These are phyloP conservation scores for Trichonephila inaurata DNA, from an alignment of 1,140 invertebrate genomes.

Conservation along the genomic window DNA sequence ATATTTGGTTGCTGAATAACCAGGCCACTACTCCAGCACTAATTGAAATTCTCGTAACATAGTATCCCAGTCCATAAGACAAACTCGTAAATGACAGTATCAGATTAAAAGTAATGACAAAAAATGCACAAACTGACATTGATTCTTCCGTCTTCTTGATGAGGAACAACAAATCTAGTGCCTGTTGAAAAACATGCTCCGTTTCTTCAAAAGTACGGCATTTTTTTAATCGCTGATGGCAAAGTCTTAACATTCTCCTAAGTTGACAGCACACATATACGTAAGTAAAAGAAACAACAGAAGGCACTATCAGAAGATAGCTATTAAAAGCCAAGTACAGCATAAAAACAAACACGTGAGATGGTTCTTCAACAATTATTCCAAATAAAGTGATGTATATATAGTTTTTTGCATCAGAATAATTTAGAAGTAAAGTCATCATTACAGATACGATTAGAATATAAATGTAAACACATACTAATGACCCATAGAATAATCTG, in stretches of 20 bases:
- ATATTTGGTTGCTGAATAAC: background rate
- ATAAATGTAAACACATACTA: background rate
- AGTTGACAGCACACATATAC: constrained; percentile 25
- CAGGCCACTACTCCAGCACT: constrained; percentile 8
- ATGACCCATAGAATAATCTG: background rate
- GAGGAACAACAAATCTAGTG: background rate
- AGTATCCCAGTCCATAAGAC: constrained; percentile 53
- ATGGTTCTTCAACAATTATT: background rate
- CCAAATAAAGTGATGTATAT: constrained; percentile 29
- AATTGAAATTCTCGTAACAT: background rate
- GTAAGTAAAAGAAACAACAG: background rate
- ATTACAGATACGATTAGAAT: background rate
- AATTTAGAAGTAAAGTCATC: background rate
- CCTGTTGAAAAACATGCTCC: background rate
- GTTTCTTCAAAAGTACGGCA: background rate
- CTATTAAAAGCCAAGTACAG: constrained; percentile 25
- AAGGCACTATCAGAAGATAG: constrained; percentile 38
- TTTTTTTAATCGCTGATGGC: background rate
- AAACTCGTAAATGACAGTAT: constrained; percentile 50
- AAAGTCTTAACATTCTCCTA: background rate
- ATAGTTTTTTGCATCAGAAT: constrained; percentile 17
- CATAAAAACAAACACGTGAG: constrained; percentile 36
- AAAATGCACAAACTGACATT: constrained; percentile 29
- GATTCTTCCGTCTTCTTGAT: constrained; percentile 30
- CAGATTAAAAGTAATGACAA: constrained; percentile 12